These are phyloP conservation scores for Xiphorhynchus erythropygius DNA, from an alignment of 2,797 vertebrate species.

Conservation along the genomic window DNA sequence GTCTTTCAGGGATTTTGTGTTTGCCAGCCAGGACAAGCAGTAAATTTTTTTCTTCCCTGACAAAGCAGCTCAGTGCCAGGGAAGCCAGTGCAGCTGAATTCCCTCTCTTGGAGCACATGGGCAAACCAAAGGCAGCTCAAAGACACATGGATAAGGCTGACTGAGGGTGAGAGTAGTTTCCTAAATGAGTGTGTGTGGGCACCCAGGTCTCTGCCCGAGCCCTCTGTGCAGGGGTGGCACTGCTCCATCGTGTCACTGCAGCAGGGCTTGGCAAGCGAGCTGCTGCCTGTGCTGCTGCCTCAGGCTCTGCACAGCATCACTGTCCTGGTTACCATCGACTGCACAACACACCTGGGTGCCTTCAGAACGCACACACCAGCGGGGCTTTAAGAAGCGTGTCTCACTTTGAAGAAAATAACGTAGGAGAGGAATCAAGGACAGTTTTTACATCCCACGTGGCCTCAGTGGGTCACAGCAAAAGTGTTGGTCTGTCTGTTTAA, in stretches of 20 bases:
- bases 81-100: not conserved
- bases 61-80: not conserved
- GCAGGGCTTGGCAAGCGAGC: not conserved
- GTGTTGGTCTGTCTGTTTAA: not conserved
- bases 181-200: not conserved
- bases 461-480: not conserved
- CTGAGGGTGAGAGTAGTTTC: not conserved
- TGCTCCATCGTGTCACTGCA: rapidly evolving
- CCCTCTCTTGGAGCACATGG: not conserved
- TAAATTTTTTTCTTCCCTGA: not conserved
- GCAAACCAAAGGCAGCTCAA: not conserved
- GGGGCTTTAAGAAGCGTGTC: not conserved
- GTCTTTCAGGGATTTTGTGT: not conserved
- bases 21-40: not conserved
- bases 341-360: not conserved
- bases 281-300: not conserved
- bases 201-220: not conserved
- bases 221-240: not conserved
- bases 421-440: not conserved
- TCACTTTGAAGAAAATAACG: not conserved
- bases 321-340: not conserved
- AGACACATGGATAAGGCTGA: not conserved
- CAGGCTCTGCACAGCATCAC: not conserved
- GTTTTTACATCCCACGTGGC: not conserved
- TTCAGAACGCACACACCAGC: not conserved